Conservation (phyloP, 2,113 vertebrate species). For the Myotis brandtii region DNA sequence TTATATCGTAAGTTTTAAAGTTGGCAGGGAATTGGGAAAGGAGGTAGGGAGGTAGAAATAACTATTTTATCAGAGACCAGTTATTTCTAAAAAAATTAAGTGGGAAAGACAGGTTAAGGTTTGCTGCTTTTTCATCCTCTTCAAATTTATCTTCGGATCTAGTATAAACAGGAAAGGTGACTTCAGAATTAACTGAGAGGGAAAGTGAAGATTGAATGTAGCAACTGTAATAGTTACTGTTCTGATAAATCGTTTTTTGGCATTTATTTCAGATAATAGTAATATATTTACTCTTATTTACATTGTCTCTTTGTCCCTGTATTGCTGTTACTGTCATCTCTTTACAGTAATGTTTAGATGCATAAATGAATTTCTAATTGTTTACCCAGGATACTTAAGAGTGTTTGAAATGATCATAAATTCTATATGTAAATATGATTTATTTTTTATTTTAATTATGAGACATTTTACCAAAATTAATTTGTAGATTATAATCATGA, state of each 20-base stretch:
- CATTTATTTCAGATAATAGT: background rate
- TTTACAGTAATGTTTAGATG: background rate
- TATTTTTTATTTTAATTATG: conserved; percentile 42
- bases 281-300: conserved; percentile 47
- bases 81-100: conserved; percentile 27
- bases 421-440: background rate
- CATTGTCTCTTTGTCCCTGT: background rate
- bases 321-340: conserved; percentile 1
- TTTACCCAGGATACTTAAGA: conserved; percentile 17
- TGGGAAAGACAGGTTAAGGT: background rate
- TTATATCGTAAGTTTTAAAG: background rate
- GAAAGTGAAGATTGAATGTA: conserved; percentile 1
- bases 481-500: background rate
- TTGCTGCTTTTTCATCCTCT: background rate
- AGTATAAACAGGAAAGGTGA: background rate
- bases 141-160: background rate
- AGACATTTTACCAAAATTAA: conserved; percentile 19
- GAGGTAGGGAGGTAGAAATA: background rate
- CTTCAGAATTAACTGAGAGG: conserved; percentile 37
- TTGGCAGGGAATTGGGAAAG: background rate
- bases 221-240: background rate
- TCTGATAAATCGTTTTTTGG: conserved; percentile 14
- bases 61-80: background rate
- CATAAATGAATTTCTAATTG: background rate
- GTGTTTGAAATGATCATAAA: conserved; percentile 7